These are phyloP conservation scores for Drosophila simulans DNA, from an alignment of 1,140 invertebrate genomes.

Conservation along the genomic window DNA sequence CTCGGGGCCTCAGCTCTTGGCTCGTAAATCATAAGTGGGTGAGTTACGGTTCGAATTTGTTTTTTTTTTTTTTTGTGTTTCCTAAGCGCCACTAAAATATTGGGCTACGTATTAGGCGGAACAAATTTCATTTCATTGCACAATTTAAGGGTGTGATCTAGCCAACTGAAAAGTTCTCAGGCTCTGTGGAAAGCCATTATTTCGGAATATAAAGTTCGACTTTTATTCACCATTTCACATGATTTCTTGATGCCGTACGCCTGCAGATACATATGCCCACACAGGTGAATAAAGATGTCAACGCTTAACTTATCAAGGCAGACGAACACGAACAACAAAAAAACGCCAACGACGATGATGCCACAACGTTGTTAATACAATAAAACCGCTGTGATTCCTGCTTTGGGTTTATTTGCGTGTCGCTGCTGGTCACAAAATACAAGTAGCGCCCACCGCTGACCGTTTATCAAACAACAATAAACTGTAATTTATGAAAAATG, in stretches of 20 bases:
- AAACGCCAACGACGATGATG: constrained; percentile 48
- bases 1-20: constrained; percentile 34
- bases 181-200: constrained; percentile 27
- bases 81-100: constrained; percentile 11
- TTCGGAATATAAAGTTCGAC: constrained; percentile 31
- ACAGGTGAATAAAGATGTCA: constrained; percentile 80
- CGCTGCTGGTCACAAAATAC: constrained; percentile 70
- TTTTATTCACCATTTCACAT: constrained; percentile 54
- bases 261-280: constrained; percentile 54
- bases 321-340: constrained; percentile 46
- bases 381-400: constrained; percentile 78
- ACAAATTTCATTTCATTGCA: background rate
- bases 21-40: constrained; percentile 72
- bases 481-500: constrained; percentile 83
- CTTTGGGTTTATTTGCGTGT: constrained; percentile 73
- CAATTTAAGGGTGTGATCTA: background rate
- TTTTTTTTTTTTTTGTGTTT: constrained; percentile 16
- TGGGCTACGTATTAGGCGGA: background rate
- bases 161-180: constrained; percentile 56
- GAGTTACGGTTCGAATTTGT: constrained; percentile 40
- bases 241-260: constrained; percentile 5
- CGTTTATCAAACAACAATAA: constrained; percentile 83
- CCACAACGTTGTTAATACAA: constrained; percentile 68
- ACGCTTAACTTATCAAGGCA: constrained; percentile 80
- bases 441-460: constrained; percentile 78